Base-by-base conservation (phyloP, 53 echinoderm and acorn worm genomes). In the Zoroaster sp. region DNA sequence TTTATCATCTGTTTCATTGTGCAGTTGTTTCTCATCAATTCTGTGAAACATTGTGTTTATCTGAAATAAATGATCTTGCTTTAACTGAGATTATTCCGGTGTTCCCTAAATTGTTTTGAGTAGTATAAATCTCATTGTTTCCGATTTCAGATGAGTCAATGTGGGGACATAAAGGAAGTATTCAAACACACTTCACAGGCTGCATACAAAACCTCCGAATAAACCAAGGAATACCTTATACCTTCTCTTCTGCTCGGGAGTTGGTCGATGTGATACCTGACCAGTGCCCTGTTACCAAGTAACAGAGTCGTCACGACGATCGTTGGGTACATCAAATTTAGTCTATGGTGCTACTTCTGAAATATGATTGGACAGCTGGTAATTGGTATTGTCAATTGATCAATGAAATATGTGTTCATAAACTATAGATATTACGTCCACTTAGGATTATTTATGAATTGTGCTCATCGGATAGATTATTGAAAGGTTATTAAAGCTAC, bases 281-380 rank as follows among this genome's bases (percentile, higher is more conserved):
- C 78, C 77, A 76, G 42, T 88, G 88, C 41, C 88, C 88, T 0
- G 13, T 85, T 12, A 49, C 70, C 49, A 46, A 59, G 63, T 11
- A 21, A 28, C 63, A 59, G 63, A 59, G 28, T 59, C 63, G 7
- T 59, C 28, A 28, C 63, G 28, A 59, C 28, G 63, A n/a, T n/a
- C n/a, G n/a, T n/a, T n/a, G n/a, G n/a, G n/a, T n/a, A 35, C 69
- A 32, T 49, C 52, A 41, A 33, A 36, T 47, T 46, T 33, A 23
- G 28, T 46, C 30, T 46, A 17, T 81, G 81, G 81, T 81, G 81
- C 81, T 81, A 66, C n/a, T 12, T 67, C 81, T 81, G 81, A 81
- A 81, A 81, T 81, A 81, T 66, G 6, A 36, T 43, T 81, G 33
- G 44, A 66, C 81, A 81, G 81, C 81, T 81, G 53, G 46, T 47